These are phyloP conservation scores for Poecilia wingei DNA, from an alignment of 2,797 vertebrate genomes.

Conservation along the genomic window DNA sequence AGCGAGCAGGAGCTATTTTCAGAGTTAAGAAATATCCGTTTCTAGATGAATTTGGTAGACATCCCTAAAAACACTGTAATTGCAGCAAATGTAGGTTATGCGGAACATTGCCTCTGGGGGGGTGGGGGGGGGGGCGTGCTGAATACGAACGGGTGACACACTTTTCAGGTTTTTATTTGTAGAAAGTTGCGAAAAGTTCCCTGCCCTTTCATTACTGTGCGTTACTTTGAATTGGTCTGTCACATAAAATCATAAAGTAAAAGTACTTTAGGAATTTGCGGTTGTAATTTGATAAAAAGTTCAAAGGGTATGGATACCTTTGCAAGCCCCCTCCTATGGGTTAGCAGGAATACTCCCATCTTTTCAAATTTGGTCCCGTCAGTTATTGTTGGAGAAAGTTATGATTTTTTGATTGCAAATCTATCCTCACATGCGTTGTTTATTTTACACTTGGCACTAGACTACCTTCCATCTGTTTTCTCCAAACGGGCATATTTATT, in stretches of 20 bases:
- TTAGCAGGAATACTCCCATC: constrained; percentile 10
- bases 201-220: not conserved
- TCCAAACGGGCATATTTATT: constrained; percentile 10
- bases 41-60: not conserved
- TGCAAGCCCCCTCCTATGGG: not conserved
- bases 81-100: not conserved
- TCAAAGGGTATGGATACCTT: constrained; percentile 1
- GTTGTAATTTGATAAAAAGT: constrained; percentile 2
- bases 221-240: not conserved
- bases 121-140: no score
- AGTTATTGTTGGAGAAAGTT: constrained; percentile 21
- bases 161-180: not conserved
- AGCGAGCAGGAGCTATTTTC: not conserved
- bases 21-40: not conserved
- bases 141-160: not conserved
- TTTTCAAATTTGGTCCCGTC: constrained; percentile 22
- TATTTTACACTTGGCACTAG: constrained; percentile 7
- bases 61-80: not conserved
- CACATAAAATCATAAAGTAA: not conserved
- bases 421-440: constrained; percentile 7
- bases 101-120: not conserved
- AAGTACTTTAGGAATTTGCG: not conserved
- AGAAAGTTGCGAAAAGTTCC: not conserved
- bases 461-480: constrained; percentile 16
- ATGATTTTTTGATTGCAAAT: constrained; percentile 23